Percentiles rank a stretch among this genome's conserved stretches.
Conservation (phyloP, 2,888 invertebrate genomes). For the Drosophila sordidula region DNA sequence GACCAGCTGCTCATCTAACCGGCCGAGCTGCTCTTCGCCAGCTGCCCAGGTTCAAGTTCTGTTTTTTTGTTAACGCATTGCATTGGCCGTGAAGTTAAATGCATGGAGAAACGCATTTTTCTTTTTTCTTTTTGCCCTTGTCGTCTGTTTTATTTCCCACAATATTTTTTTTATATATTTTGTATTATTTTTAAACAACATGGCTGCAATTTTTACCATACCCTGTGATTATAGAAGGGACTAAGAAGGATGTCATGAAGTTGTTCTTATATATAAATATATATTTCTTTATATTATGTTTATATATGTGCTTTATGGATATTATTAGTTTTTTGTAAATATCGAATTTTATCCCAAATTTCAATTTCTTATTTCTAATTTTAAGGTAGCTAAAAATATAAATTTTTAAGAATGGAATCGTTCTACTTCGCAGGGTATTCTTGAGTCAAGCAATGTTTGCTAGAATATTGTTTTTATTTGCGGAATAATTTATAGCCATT, state of each 20-base stretch:
- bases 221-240: constrained; percentile 6
- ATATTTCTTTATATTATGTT: too few relatives aligned
- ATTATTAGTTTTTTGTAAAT: too few relatives aligned
- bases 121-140: constrained; percentile 13
- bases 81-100: constrained; percentile 30
- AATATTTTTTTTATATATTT: constrained; percentile 12
- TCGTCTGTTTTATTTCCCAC: constrained; percentile 49
- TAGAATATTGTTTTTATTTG: too few relatives aligned
- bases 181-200: constrained; percentile 24
- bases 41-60: constrained; percentile 25
- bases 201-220: constrained; percentile 21
- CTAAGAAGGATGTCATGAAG: too few relatives aligned
- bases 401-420: too few relatives aligned
- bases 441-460: too few relatives aligned
- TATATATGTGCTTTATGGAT: too few relatives aligned
- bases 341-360: too few relatives aligned
- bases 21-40: constrained; percentile 17
- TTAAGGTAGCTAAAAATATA: too few relatives aligned
- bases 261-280: too few relatives aligned
- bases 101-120: constrained; percentile 7
- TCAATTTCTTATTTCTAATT: too few relatives aligned
- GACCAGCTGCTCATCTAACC: constrained; percentile 16
- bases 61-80: constrained; percentile 9
- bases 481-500: too few relatives aligned
- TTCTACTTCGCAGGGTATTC: background rate